phyloP scores from a whole-genome alignment of 2,113 vertebrate species.

The Turdus rufiventris region DNA sequence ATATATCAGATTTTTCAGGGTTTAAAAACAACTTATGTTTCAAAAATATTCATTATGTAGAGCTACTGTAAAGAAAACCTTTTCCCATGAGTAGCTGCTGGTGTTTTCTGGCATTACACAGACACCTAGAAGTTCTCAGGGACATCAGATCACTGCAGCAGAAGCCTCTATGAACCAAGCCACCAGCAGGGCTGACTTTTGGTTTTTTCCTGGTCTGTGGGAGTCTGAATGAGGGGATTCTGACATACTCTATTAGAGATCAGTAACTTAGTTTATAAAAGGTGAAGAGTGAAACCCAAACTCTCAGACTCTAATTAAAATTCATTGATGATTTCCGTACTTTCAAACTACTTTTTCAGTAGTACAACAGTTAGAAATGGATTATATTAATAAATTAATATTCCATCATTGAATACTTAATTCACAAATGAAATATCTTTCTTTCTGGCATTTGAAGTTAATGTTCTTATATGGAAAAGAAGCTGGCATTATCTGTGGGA shows the following conservation, averaged over 20 bases:
- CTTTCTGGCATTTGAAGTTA: not conserved
- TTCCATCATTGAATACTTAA: not conserved
- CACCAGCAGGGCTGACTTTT: not conserved
- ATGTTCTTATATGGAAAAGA: not conserved
- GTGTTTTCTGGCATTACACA: not conserved
- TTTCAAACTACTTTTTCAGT: not conserved
- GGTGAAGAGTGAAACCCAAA: not conserved
- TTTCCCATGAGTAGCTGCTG: not conserved
- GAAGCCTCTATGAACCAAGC: not conserved
- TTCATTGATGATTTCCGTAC: not conserved
- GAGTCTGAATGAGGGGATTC: not conserved
- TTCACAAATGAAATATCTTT: not conserved
- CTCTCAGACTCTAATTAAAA: not conserved
- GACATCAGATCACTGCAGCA: not conserved
- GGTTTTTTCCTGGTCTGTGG: rapidly evolving
- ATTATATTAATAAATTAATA: not conserved
- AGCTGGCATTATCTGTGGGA: not conserved
- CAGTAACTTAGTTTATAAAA: not conserved
- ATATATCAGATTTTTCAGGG: not conserved
- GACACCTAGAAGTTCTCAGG: not conserved
- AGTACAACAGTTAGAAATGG: not conserved
- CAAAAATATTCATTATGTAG: not conserved
- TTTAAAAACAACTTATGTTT: not conserved
- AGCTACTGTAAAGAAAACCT: not conserved
- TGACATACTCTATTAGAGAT: not conserved